Conservation (phyloP, 2,888 invertebrate genomes). For the Eueremaeus valkanovi region DNA sequence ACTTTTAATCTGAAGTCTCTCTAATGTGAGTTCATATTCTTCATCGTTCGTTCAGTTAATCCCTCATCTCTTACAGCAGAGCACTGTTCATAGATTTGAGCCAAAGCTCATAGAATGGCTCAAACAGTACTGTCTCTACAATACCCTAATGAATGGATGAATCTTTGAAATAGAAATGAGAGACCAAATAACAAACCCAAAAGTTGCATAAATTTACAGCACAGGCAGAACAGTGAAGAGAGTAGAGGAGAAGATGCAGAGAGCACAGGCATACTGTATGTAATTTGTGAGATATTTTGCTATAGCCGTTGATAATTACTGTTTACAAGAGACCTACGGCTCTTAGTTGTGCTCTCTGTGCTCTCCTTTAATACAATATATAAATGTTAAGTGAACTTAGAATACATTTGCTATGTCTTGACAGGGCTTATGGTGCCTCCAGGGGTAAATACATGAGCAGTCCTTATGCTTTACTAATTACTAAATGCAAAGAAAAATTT, state of each 20-base stretch:
- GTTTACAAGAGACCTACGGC: slow-evolving; percentile 34
- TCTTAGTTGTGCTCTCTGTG: too few relatives aligned
- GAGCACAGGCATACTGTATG: neutral
- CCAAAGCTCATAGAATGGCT: neutral
- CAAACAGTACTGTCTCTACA: neutral
- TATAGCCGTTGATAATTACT: slow-evolving; percentile 34
- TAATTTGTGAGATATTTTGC: slow-evolving; percentile 27
- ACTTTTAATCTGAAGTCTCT: slow-evolving; percentile 27
- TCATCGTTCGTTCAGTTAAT: slow-evolving; percentile 12
- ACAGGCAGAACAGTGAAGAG: neutral
- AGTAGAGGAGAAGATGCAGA: neutral
- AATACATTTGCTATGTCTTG: slow-evolving; percentile 30
- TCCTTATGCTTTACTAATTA: slow-evolving; percentile 37
- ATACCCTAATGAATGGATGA: slow-evolving; percentile 27
- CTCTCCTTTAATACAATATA: slow-evolving; percentile 26
- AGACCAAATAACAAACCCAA: slow-evolving; percentile 32
- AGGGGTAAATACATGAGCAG: slow-evolving; percentile 18
- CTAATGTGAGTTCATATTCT: slow-evolving; percentile 25
- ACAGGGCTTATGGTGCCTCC: slow-evolving; percentile 30
- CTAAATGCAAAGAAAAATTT: slow-evolving; percentile 11
- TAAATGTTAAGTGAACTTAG: slow-evolving; percentile 34
- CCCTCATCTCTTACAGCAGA: slow-evolving; percentile 25
- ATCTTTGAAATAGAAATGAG: slow-evolving; percentile 15
- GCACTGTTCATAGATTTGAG: neutral
- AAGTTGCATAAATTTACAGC: slow-evolving; percentile 34